These are phyloP conservation scores for Pristis pectinata DNA, from an alignment of 2,797 vertebrate genomes.

Conservation along the genomic window DNA sequence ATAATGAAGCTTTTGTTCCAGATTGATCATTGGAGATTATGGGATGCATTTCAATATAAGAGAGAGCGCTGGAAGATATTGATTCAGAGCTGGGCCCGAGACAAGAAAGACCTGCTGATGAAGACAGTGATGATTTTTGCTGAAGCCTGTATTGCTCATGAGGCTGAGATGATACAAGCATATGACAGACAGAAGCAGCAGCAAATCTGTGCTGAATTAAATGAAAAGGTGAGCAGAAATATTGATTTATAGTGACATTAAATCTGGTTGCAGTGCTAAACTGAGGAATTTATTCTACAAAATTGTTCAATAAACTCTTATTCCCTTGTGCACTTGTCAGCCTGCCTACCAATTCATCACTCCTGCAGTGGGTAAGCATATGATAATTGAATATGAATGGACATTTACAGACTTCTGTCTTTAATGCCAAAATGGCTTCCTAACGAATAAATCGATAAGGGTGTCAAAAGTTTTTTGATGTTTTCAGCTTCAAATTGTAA, in stretches of 20 bases:
- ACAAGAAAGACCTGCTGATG: conserved; percentile 60
- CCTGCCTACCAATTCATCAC: neutral
- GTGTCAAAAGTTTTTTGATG: neutral
- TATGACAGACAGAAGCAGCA: conserved; percentile 67
- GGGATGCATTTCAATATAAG: conserved; percentile 58
- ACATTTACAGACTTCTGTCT: neutral
- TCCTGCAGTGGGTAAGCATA: neutral
- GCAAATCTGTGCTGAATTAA: conserved; percentile 72
- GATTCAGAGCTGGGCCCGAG: conserved; percentile 61
- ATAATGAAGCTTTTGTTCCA: conserved; percentile 48
- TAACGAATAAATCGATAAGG: conserved; percentile 6
- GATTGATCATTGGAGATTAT: conserved; percentile 66
- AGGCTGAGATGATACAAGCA: conserved; percentile 60
- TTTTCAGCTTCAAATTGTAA: neutral
- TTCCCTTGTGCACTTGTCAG: neutral
- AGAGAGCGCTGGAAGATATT: conserved; percentile 57
- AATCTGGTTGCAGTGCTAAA: neutral
- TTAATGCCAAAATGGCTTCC: neutral
- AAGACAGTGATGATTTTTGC: conserved; percentile 59
- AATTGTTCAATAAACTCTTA: neutral
- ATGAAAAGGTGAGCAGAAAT: conserved; percentile 66
- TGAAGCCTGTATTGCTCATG: conserved; percentile 66
- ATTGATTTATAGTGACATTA: neutral
- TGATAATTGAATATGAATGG: neutral
- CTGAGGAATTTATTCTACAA: neutral